These are phyloP conservation scores for Strigamia crassipes DNA, from an alignment of 2,888 invertebrate species.

Conservation along the genomic window DNA sequence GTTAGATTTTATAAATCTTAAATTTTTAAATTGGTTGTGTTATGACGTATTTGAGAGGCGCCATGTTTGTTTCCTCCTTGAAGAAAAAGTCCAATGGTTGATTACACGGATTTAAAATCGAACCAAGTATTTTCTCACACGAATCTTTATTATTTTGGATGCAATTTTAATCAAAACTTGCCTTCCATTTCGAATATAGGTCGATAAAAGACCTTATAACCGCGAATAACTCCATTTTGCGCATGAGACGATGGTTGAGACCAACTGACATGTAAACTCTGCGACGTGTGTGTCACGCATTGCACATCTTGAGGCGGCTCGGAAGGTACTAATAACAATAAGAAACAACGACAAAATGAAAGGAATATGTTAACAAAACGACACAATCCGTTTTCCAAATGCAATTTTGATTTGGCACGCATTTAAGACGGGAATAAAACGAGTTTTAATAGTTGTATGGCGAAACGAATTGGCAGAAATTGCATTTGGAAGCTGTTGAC, in stretches of 20 bases:
- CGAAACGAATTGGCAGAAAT: background rate
- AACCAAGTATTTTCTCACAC: too few species aligned
- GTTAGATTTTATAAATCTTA: too few species aligned
- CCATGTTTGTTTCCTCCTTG: too few species aligned
- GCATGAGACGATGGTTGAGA: slow-evolving; percentile 45
- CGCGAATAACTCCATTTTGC: slow-evolving; percentile 49
- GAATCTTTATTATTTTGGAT: too few species aligned
- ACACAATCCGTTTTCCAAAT: background rate
- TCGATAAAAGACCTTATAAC: slow-evolving; percentile 50
- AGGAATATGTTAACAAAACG: too few species aligned
- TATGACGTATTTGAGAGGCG: too few species aligned
- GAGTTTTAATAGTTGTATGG: background rate
- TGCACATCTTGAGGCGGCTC: slow-evolving; percentile 50
- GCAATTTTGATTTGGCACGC: background rate
- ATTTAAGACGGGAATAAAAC: background rate
- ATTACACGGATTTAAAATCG: too few species aligned
- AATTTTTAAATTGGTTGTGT: too few species aligned
- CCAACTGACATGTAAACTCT: slow-evolving; percentile 50
- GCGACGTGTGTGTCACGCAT: slow-evolving; percentile 48
- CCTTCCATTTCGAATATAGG: slow-evolving; percentile 43
- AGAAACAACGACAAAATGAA: background rate
- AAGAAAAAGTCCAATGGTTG: too few species aligned
- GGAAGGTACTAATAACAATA: slow-evolving; percentile 46
- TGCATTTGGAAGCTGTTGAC: background rate
- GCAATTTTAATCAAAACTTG: background rate